phyloP scores from a whole-genome alignment of 2,888 invertebrate genomes.

The Drosophila prolongata region DNA sequence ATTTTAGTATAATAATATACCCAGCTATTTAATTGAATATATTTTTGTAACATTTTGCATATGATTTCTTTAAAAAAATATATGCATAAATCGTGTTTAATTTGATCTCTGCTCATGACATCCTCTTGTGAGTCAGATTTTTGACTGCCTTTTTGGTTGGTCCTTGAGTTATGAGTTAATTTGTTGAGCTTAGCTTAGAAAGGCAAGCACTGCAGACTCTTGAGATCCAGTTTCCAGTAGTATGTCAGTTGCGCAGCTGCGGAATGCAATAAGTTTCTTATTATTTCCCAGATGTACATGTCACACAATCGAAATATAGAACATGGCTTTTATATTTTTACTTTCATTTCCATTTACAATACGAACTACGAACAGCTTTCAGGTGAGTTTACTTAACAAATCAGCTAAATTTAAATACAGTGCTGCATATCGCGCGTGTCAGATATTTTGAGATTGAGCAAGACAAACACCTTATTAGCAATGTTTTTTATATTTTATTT shows the following conservation, averaged over 20 bases:
- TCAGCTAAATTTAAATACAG: slow-evolving; percentile 14
- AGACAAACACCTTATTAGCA: not conserved
- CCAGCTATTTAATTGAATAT: too few species aligned
- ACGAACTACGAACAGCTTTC: slow-evolving; percentile 25
- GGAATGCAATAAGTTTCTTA: slow-evolving; percentile 6
- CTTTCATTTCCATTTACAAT: slow-evolving; percentile 1
- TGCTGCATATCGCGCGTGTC: not conserved
- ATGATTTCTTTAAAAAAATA: not conserved
- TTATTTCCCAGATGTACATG: slow-evolving; percentile 8
- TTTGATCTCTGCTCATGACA: slow-evolving; percentile 28
- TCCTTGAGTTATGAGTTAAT: slow-evolving; percentile 18
- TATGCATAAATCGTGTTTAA: slow-evolving; percentile 7
- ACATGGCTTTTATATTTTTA: slow-evolving; percentile 14
- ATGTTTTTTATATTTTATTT: not conserved
- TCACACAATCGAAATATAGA: slow-evolving; percentile 17
- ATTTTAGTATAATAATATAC: too few species aligned
- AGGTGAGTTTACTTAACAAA: slow-evolving; percentile 20
- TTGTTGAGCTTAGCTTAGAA: slow-evolving; percentile 13
- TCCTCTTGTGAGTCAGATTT: slow-evolving; percentile 6
- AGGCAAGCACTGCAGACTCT: slow-evolving; percentile 21
- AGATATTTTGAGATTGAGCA: not conserved
- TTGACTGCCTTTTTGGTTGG: slow-evolving; percentile 3
- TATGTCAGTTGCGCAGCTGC: slow-evolving; percentile 27
- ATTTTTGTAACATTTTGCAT: not conserved
- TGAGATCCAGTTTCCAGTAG: slow-evolving; percentile 23